Evolutionary conservation across 2,113 vertebrate species (phyloP).

Genomic region (Aythya baeri): DNA sequence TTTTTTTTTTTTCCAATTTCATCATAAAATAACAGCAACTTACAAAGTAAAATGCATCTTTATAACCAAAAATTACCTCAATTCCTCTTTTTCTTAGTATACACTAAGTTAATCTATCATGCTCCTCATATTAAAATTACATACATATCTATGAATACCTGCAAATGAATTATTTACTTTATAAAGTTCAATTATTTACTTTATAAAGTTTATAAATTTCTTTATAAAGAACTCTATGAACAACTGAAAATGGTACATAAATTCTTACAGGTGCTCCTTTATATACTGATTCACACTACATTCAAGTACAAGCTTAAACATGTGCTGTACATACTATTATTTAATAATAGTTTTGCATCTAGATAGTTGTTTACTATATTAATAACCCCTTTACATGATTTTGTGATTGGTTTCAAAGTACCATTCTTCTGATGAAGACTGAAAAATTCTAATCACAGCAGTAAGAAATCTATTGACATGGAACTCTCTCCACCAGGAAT

Average conservation of each 20-base stretch:
- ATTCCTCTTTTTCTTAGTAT: neutral
- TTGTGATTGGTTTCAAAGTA: neutral
- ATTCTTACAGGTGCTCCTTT: neutral
- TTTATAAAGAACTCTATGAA: neutral
- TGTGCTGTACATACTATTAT: neutral
- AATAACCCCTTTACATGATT: accelerated
- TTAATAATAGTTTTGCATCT: neutral
- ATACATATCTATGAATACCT: neutral
- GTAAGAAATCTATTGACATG: neutral
- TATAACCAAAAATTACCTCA: neutral
- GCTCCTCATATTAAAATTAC: neutral
- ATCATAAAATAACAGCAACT: neutral
- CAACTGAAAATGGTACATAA: neutral
- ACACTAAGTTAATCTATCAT: neutral
- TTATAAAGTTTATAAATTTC: neutral
- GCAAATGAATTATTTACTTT: neutral
- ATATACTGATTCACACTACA: neutral
- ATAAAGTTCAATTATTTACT: neutral
- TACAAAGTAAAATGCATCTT: neutral
- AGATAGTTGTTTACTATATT: neutral
- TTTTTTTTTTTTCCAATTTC: neutral
- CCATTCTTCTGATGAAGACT: neutral
- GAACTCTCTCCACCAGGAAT: neutral
- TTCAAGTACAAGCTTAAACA: neutral
- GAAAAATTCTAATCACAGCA: neutral